Evolutionary conservation across 2,113 vertebrate species (phyloP), one percentile per base, ranked within the genome.

Genomic region (Macquaria ambigua): DNA sequence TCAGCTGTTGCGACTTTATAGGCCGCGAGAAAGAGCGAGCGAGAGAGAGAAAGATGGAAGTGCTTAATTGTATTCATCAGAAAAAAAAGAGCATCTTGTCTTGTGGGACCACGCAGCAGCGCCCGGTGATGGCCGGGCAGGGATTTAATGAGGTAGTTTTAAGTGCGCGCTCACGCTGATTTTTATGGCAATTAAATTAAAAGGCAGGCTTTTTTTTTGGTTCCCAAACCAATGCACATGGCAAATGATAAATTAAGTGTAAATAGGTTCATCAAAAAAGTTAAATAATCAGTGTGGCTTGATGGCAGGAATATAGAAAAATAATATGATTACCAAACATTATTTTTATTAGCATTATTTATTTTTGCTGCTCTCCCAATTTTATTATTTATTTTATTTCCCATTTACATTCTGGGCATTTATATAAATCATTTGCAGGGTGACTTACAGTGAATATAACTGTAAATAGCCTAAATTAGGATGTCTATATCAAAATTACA

Each of bases 1-100:
- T 96, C 96, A 96, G 96, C 96, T 96, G 96, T 96, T 96, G 93
- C 90, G 82, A 95, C 87, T 96, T 96, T 97, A 96, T 96, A 96
- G 92, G 92, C 87, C 74, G 90, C 67, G 90, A 59, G 58, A 21
- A 43, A 31, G 79, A 34, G 84, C 46, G 81, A 16, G 74, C 39
- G 68, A 53, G 71, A n/a, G 82, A 58, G 86, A 20, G 72, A 67
- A 80, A 34, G 69, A 55, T 5, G 77, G 64, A 63, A 92, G 93
- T 90, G 94, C 94, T 93, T 95, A 93, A 95, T 96, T 96, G 94
- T 96, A 96, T 95, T 96, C 96, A 95, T 95, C 92, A 88, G 71
- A 82, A 72, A 91, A 93, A 86, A 92, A 93, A 89, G 84, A 88
- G 89, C 89, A 90, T 93, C 89, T 79, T 74, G 89, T 92, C 95